Evolutionary conservation across 1,140 invertebrate genomes (phyloP).

Genomic region (Papilio dardanus): DNA sequence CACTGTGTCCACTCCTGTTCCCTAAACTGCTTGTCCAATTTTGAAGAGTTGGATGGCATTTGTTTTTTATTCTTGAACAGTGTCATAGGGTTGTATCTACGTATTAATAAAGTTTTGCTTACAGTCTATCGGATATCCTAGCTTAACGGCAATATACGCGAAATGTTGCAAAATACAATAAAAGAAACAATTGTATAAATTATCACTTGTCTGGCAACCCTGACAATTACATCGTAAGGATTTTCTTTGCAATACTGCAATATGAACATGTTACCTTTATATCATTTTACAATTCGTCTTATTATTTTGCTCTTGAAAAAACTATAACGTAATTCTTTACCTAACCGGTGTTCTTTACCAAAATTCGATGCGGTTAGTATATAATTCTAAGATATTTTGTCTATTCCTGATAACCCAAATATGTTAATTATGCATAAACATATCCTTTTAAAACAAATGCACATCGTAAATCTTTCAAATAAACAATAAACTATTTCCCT

Average conservation of each 20-base stretch:
- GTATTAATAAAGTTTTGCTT: too few species aligned
- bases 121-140: background rate
- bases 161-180: background rate
- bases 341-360: background rate
- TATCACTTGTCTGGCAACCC: background rate
- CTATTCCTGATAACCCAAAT: background rate
- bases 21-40: background rate
- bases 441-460: background rate
- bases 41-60: background rate
- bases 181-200: background rate
- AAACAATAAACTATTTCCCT: slow-evolving; percentile 34
- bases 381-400: background rate
- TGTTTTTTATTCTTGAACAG: background rate
- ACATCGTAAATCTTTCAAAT: slow-evolving; percentile 5
- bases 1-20: too few species aligned
- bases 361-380: background rate
- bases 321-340: background rate
- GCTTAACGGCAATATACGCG: background rate
- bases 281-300: background rate
- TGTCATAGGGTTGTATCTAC: too few species aligned
- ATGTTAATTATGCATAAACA: background rate
- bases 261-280: background rate
- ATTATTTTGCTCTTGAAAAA: slow-evolving; percentile 9
- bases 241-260: background rate
- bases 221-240: background rate